Base-by-base conservation (phyloP, 2,888 invertebrate genomes). In the Phaedon cochleariae region DNA sequence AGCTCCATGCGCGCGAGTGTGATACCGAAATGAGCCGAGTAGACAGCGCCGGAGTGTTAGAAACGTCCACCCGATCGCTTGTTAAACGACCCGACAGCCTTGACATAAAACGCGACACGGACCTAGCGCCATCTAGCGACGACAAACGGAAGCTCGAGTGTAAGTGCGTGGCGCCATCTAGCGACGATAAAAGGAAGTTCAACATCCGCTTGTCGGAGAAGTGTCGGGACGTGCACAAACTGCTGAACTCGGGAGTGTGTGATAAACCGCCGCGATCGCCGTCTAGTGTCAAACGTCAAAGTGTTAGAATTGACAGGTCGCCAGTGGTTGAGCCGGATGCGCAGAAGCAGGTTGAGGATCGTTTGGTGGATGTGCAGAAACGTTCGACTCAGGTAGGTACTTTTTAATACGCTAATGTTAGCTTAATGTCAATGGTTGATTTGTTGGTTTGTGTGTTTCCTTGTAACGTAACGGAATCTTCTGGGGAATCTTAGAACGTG, bases 221-320 rank as follows among this genome's bases (percentile, higher is more conserved):
- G 68, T 81, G 82, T 70, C 77, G 74, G 57, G 80, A 82, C 67
- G 76, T 82, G 49, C 78, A 78, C 60, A 80, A 81, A 70, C 74
- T 82, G 26, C 72, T 82, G 51, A 81, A 78, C 65, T 76, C 78
- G 6, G 71, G 74, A 64, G 68, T 78, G 20, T 76, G 76, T 68
- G 79, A 79, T 52, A 82, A 82, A 72, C 82, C 82, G 1, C 82
- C 82, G 18, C 73, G 77, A 54, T 82, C 82, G 26, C 82, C 82
- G 10, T 52, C 78, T 37, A 79, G 76, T 65, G 68, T 74, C 7
- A 80, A 80, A 69, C 76, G 80, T 21, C 73, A 77, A 22, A 54
- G 60, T 10, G 41, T 41, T 15, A 69, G 68, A 61, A 34, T 59
- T 20, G 64, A 67, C 18, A 68, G 64, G 26, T 69, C 69, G 6